A percentile compares a stretch with the other conserved stretches of the same genome.
Conservation (phyloP, 1,140 invertebrate genomes). For the Ridgeia piscesae region DNA sequence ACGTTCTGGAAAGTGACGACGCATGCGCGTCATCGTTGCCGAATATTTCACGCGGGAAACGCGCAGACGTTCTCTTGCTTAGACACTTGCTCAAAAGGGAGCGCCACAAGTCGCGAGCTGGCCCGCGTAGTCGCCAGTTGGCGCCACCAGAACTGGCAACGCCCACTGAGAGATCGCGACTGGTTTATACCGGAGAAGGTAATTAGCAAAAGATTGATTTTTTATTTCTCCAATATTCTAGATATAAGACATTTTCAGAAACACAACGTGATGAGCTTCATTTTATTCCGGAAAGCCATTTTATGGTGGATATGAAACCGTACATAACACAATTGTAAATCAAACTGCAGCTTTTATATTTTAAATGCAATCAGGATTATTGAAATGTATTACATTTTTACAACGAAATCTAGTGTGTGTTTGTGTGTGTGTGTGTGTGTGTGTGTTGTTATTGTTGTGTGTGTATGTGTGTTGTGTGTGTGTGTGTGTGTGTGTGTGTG, state of each 20-base stretch:
- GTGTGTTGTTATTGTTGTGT: background rate
- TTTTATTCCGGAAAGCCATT: too few relatives aligned
- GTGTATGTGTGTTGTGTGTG: background rate
- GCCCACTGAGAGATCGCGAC: background rate
- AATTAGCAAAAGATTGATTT: too few relatives aligned
- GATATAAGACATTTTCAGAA: too few relatives aligned
- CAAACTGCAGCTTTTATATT: too few relatives aligned
- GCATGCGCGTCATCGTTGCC: background rate
- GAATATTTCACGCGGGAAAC: background rate
- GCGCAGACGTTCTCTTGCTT: background rate
- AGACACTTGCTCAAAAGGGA: background rate
- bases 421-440: background rate
- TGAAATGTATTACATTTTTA: too few relatives aligned
- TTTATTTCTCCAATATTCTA: too few relatives aligned
- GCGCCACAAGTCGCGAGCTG: background rate
- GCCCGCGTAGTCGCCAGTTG: background rate
- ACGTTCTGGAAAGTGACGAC: background rate
- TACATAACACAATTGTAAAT: too few relatives aligned
- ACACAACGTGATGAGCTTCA: too few relatives aligned
- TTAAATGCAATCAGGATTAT: too few relatives aligned
- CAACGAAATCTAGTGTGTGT: background rate
- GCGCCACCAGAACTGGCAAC: background rate
- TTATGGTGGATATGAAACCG: too few relatives aligned
- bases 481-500: background rate
- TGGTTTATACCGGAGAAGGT: background rate